Evolutionary conservation across 1,140 invertebrate species (phyloP).

Genomic region (Harpegnathos saltator): DNA sequence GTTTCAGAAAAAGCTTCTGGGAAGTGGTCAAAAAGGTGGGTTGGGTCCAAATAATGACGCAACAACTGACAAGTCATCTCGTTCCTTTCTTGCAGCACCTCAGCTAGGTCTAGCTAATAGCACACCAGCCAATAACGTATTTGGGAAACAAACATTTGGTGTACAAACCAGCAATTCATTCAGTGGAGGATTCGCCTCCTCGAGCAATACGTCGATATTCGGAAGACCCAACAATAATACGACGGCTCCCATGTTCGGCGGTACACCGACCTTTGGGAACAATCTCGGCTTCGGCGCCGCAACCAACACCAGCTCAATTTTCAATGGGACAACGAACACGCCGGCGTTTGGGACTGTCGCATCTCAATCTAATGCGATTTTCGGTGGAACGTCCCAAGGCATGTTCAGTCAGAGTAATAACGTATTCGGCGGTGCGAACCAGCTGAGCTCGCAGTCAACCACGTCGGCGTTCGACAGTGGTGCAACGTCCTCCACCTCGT

Average conservation of each 20-base stretch:
- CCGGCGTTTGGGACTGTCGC: slow-evolving; percentile 67
- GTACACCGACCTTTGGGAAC: slow-evolving; percentile 68
- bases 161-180: slow-evolving; percentile 70
- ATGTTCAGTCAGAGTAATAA: slow-evolving; percentile 76
- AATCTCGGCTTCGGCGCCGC: slow-evolving; percentile 68
- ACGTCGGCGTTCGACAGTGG: slow-evolving; percentile 59
- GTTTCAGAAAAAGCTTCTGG: slow-evolving; percentile 79
- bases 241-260: slow-evolving; percentile 78
- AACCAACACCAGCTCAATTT: slow-evolving; percentile 68
- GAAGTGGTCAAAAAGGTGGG: slow-evolving; percentile 67
- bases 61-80: slow-evolving; percentile 37
- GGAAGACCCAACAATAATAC: slow-evolving; percentile 63
- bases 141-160: slow-evolving; percentile 72
- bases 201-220: slow-evolving; percentile 73
- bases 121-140: slow-evolving; percentile 70
- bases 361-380: not conserved
- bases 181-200: slow-evolving; percentile 63
- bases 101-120: slow-evolving; percentile 70
- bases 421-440: slow-evolving; percentile 73
- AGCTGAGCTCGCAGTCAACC: slow-evolving; percentile 57
- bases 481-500: slow-evolving; percentile 46
- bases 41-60: slow-evolving; percentile 53
- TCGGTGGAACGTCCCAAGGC: slow-evolving; percentile 18
- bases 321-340: slow-evolving; percentile 68
- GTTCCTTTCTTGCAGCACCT: slow-evolving; percentile 72